Evolutionary conservation across 2,888 invertebrate species (phyloP).

Genomic region (Cyaniris semiargus): DNA sequence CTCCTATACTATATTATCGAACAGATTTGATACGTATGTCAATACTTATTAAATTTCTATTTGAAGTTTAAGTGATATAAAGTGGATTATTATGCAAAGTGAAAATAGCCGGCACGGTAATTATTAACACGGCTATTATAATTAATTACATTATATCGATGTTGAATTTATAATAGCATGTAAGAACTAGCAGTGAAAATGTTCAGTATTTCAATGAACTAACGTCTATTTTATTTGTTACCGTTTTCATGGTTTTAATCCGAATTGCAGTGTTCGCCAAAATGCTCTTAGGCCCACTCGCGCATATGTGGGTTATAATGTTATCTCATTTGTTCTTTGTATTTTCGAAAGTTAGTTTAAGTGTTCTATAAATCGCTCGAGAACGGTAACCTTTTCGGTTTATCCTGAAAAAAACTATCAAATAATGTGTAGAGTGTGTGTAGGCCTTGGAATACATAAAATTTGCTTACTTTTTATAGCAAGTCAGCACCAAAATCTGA

Average conservation of each 20-base stretch:
- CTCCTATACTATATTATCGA: no score
- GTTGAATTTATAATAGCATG: constrained; percentile 26
- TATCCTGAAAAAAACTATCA: no score
- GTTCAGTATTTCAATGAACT: not conserved
- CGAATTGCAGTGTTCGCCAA: not conserved
- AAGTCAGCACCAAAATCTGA: no score
- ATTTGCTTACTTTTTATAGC: no score
- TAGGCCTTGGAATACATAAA: no score
- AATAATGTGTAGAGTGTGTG: no score
- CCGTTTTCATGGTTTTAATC: not conserved
- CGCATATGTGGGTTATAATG: no score
- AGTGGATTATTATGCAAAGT: constrained; percentile 29
- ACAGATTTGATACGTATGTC: constrained; percentile 20
- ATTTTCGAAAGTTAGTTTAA: no score
- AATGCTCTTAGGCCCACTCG: no score
- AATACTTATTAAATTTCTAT: constrained; percentile 26
- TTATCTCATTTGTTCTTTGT: no score
- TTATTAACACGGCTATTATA: constrained; percentile 30
- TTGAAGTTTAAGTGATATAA: constrained; percentile 2
- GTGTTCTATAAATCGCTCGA: no score
- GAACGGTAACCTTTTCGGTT: no score
- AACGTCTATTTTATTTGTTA: not conserved
- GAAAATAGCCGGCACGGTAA: constrained; percentile 22
- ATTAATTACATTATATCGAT: constrained; percentile 30
- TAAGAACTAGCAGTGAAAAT: constrained; percentile 13